Percentiles rank a stretch among this genome's conserved stretches.
phyloP scores from a whole-genome alignment of 2,113 vertebrate species.

The Silurus meridionalis region DNA sequence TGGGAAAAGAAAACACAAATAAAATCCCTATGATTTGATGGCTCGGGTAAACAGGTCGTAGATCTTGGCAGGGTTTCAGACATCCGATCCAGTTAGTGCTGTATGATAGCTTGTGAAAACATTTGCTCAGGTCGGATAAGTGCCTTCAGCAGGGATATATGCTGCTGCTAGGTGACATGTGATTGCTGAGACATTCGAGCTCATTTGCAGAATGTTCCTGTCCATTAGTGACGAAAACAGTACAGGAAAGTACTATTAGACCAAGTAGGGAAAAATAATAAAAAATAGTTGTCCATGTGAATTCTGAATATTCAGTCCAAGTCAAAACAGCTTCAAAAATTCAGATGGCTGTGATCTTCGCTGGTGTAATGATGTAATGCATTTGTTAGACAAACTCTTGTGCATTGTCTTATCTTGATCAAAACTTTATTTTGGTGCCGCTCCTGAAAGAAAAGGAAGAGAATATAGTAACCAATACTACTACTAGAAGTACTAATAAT shows the following conservation, averaged over 20 bases:
- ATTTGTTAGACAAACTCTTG: slow-evolving; percentile 12
- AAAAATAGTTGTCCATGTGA: not conserved
- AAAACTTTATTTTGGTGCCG: not conserved
- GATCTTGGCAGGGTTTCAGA: slow-evolving; percentile 49
- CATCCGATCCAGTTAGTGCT: slow-evolving; percentile 41
- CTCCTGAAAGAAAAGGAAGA: slow-evolving; percentile 8
- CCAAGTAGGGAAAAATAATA: not conserved
- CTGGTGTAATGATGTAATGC: not conserved
- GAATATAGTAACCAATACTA: not conserved
- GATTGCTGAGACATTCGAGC: slow-evolving; percentile 32
- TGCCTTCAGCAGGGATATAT: slow-evolving; percentile 54
- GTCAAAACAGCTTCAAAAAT: not conserved
- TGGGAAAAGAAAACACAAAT: slow-evolving; percentile 28
- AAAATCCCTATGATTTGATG: slow-evolving; percentile 43
- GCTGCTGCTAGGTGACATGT: slow-evolving; percentile 41
- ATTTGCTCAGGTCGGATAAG: slow-evolving; percentile 63
- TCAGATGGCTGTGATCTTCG: not conserved
- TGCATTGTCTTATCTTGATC: not conserved
- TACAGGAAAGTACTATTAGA: not conserved
- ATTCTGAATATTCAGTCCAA: not conserved
- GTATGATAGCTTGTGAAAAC: slow-evolving; percentile 63
- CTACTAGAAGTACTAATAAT: not conserved
- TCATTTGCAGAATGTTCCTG: slow-evolving; percentile 10
- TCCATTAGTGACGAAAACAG: slow-evolving; percentile 5
- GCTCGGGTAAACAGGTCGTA: slow-evolving; percentile 44